Conservation (phyloP, 2,797 vertebrate genomes). For the Gadopsis marmoratus region DNA sequence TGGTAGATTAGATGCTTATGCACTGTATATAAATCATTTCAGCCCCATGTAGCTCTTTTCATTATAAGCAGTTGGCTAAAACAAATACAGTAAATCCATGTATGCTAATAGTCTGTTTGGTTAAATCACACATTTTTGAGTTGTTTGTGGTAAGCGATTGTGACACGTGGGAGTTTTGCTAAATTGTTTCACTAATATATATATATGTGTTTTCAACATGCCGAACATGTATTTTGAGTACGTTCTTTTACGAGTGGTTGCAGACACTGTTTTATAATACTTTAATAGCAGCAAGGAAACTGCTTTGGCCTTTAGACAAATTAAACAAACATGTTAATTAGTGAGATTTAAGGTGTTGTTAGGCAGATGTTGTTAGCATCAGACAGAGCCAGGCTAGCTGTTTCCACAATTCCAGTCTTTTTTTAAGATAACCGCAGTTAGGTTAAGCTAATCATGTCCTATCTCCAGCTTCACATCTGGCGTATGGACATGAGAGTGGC, state of each 20-base stretch:
- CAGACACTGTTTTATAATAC: background rate
- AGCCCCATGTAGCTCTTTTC: background rate
- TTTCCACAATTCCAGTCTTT: background rate
- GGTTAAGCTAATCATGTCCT: background rate
- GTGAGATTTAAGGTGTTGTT: background rate
- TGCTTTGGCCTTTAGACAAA: background rate
- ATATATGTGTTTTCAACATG: background rate
- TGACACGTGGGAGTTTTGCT: background rate
- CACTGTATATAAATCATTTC: background rate
- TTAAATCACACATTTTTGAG: background rate
- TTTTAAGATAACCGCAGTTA: background rate
- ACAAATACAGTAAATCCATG: background rate
- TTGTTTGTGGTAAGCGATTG: background rate
- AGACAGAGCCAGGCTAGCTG: background rate
- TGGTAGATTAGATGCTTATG: background rate
- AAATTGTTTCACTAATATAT: background rate
- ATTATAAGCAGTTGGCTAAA: background rate
- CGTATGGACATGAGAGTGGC: background rate
- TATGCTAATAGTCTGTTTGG: background rate
- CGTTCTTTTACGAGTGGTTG: background rate
- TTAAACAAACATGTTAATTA: background rate
- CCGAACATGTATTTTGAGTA: background rate
- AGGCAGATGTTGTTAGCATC: background rate
- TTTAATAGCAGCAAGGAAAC: background rate
- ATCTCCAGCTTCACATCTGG: background rate